Evolutionary conservation across 2,797 vertebrate genomes (phyloP).

Genomic region (Dipus sagitta): DNA sequence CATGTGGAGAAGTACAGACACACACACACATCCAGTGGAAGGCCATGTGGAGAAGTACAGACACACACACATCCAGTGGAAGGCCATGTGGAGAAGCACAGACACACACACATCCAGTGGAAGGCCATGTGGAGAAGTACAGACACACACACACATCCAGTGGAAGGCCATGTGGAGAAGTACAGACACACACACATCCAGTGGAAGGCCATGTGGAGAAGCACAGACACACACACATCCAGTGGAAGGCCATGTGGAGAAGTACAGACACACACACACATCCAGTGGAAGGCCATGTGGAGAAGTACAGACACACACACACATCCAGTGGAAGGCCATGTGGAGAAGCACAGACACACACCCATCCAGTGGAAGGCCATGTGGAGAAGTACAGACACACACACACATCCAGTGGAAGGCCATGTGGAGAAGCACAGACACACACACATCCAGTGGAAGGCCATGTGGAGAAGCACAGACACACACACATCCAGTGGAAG

Average conservation of each 20-base stretch:
- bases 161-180: not conserved
- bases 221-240: not conserved
- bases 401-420: too few relatives aligned
- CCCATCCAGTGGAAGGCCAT: not conserved
- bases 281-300: too few relatives aligned
- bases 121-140: accelerated
- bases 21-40: not conserved
- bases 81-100: not conserved
- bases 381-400: not conserved
- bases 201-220: too few relatives aligned
- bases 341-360: not conserved
- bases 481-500: not conserved
- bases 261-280: not conserved
- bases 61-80: not conserved
- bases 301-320: not conserved
- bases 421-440: not conserved
- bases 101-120: not conserved
- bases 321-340: not conserved
- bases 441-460: too few relatives aligned
- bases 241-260: too few relatives aligned
- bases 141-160: too few relatives aligned
- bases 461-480: not conserved
- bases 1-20: not conserved
- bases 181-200: not conserved
- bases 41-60: not conserved